Evolutionary conservation across 2,888 invertebrate genomes (phyloP), one percentile per base, ranked within the genome.

Genomic region (Brenthis ino): DNA sequence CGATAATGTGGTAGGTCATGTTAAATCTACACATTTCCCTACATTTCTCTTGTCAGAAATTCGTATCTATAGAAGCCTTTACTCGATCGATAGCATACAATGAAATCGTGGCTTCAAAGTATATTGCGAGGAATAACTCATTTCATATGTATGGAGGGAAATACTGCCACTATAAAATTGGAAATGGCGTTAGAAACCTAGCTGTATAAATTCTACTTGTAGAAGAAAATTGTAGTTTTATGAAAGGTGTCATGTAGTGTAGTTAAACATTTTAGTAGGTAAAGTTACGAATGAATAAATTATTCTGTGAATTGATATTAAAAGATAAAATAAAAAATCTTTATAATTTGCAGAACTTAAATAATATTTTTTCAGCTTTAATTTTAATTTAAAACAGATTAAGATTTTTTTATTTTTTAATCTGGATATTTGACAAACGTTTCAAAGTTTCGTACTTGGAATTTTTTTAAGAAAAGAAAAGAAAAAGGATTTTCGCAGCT

Each of bases 121-220:
- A 67, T 67, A 72, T 65, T 70, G 72, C 67, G 24, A 56, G 65
- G 67, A 70, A 72, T 72, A 70, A 63, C 65, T 68, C 70, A 72
- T 70, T 70, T 68, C 56, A 70, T 68, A 72, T 68, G 70, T 68
- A 68, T 69, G 61, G 69, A 69, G 64, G 67, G 67, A 64, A 67
- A 67, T 67, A 48, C 53, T 20, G 51, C 51, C 47, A 64, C 66
- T 60, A 70, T 70, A 64, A 70, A 70, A 70, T 67, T 70, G 65
- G 57, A 65, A 67, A 67, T 67, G 37, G 60, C 50, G 64, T 24
- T 53, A 66, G 64, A 14, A 64, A 71, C 53, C 60, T 57, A 54
- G 55, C 56, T 20, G 14, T 58, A 67, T 60, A 33, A 58, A 70
- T 64, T 55, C 58, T 56, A 60, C 12, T 54, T 53, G 55, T 55